Evolutionary conservation across 2,797 vertebrate species (phyloP), one percentile per base, ranked within the genome.

Genomic region (Enteromius paludinosus): DNA sequence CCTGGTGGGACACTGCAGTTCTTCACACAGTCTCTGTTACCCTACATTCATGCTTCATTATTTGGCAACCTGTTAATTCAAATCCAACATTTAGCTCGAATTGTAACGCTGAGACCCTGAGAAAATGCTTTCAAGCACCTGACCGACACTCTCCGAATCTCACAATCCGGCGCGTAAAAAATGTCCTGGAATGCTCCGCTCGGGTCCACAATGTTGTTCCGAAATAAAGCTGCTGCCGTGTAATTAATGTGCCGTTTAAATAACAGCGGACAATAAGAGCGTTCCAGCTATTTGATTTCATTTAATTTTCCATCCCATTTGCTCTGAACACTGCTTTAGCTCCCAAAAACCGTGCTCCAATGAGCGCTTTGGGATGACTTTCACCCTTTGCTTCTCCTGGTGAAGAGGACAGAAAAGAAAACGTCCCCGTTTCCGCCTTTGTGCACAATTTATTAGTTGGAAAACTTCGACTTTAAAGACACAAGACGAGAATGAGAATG

Each of bases 231-330:
- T 95, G 93, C 95, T 94, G 95, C 93, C 96, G 94, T 97, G 97
- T 97, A 97, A 98, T 98, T 98, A 97, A 99, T 99, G 97, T 97
- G 94, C 96, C 94, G 96, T 96, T 96, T 96, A 95, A 95, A 95
- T 94, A 93, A 92, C 93, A 41, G 41, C 65, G 94, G 91, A 98
- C 96, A 99, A 98, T 97, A 95, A 91, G 90, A 92, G 92, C 95
- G 95, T 96, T 97, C 96, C 97, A 95, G 95, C 96, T 96, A 96
- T 98, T 97, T 98, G 94, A 97, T 97, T 97, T 98, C 96, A 97
- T 98, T 98, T 97, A 96, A 98, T 98, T 98, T 97, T 98, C 97
- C 97, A 97, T 98, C 97, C 96, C 96, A 98, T 98, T 98, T 96
- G 95, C 96, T 95, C 89, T 93, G 94, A 95, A 96, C 95, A 93